Conservation (phyloP, 2,888 invertebrate genomes). For the Drosophila planitibia region DNA sequence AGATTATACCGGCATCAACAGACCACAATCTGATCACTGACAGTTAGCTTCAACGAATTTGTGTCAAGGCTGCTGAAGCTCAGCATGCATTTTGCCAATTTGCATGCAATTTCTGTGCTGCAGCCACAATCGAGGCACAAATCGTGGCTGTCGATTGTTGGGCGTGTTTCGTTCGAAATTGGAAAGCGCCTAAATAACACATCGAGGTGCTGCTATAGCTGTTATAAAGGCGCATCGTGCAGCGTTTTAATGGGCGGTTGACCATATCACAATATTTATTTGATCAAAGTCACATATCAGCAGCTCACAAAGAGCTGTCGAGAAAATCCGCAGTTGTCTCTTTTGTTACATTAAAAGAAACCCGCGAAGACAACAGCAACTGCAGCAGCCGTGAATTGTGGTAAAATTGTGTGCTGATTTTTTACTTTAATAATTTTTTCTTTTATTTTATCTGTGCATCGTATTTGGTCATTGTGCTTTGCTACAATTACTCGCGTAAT, state of each 20-base stretch:
- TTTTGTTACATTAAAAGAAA: conserved; percentile 53
- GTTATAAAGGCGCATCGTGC: conserved; percentile 48
- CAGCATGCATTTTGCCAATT: conserved; percentile 38
- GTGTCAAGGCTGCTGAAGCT: conserved; percentile 70
- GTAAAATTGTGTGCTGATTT: conserved; percentile 49
- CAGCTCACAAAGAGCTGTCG: conserved; percentile 6
- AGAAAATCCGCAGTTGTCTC: conserved; percentile 9
- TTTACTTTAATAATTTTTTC: conserved; percentile 12
- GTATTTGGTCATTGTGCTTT: conserved; percentile 62
- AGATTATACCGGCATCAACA: conserved; percentile 14
- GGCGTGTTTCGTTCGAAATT: conserved; percentile 50
- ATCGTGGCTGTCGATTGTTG: conserved; percentile 29
- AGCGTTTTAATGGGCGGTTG: conserved; percentile 52
- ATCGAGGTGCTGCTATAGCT: conserved; percentile 38
- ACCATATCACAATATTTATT: conserved; percentile 9
- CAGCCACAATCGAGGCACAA: conserved; percentile 26
- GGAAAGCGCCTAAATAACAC: conserved; percentile 46
- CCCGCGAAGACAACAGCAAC: conserved; percentile 28
- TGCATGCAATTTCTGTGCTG: conserved; percentile 52
- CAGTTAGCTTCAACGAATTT: conserved; percentile 45
- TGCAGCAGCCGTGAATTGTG: conserved; percentile 57
- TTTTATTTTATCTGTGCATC: conserved; percentile 8
- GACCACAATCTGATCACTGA: conserved; percentile 1
- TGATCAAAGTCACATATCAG: conserved; percentile 17
- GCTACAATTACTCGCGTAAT: conserved; percentile 60